phyloP scores from a whole-genome alignment of 2,113 vertebrate species.

The Martes martes region DNA sequence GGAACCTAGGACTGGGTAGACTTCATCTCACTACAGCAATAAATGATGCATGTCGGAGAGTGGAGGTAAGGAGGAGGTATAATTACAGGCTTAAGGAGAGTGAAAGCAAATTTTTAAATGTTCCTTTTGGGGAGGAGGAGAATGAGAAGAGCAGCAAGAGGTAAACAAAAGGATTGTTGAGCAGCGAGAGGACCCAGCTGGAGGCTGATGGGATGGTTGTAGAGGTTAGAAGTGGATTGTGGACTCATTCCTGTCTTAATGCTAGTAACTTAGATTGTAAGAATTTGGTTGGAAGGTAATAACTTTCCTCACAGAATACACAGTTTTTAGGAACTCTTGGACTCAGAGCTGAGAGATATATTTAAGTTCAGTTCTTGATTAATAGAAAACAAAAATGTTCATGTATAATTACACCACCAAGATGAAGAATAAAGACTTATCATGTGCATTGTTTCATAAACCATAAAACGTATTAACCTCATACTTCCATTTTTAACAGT shows the following conservation, averaged over 20 bases:
- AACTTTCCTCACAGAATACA: background rate
- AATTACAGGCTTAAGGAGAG: background rate
- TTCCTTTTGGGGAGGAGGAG: background rate
- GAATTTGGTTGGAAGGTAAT: background rate
- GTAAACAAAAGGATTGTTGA: background rate
- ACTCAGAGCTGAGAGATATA: background rate
- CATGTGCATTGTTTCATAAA: background rate
- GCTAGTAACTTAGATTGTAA: background rate
- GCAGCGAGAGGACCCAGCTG: background rate
- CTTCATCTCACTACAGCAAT: background rate
- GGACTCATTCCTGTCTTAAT: background rate
- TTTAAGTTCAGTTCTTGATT: background rate
- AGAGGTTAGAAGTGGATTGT: background rate
- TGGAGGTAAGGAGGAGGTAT: background rate
- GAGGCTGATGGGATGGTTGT: accelerated
- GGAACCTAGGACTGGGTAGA: background rate
- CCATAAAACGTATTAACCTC: background rate
- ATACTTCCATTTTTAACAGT: background rate
- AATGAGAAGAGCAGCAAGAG: background rate
- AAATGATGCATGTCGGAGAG: background rate
- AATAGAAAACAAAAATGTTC: background rate
- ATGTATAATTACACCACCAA: background rate
- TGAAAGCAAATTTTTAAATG: background rate
- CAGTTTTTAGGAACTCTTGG: background rate
- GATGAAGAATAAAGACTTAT: background rate